Base-by-base conservation (phyloP, 1,140 invertebrate species). In the Ericerus pela region DNA sequence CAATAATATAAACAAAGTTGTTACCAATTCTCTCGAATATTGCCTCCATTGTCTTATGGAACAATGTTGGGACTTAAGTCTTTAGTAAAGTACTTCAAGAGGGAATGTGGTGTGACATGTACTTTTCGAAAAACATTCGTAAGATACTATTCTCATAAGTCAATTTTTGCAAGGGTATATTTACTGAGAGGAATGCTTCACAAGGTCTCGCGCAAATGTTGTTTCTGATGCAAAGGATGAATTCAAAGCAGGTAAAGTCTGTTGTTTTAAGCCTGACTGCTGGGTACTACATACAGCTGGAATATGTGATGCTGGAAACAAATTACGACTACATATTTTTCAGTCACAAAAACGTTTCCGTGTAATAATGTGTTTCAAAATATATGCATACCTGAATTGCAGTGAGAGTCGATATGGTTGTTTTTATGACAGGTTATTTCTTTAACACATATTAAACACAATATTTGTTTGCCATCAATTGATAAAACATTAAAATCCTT, bases 91-190 rank as follows among this genome's bases (percentile, higher is more conserved):
- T 51, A 51, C 47, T 51, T 51, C 29, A 14, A 27, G 27, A 5
- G 27, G 47, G 24, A 51, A 51, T 51, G 29, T 51, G 27, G 14
- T 51, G 47, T 28, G 16, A 28, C n/a, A 51, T 16, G 18, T 51
- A 51, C 29, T 51, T 51, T 51, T 26, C 24, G 26, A 51, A 51
- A 51, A 51, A 51, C n/a, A n/a, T n/a, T n/a, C n/a, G n/a, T n/a
- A n/a, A n/a, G n/a, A n/a, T n/a, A n/a, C n/a, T n/a, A n/a, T n/a
- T n/a, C n/a, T n/a, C n/a, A n/a, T n/a, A n/a, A n/a, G n/a, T n/a
- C n/a, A n/a, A n/a, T n/a, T n/a, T n/a, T n/a, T n/a, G n/a, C n/a
- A n/a, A n/a, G n/a, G n/a, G n/a, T n/a, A n/a, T n/a, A n/a, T n/a
- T n/a, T n/a, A n/a, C n/a, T n/a, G n/a, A n/a, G n/a, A n/a, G n/a